phyloP scores from a whole-genome alignment of 2,797 vertebrate genomes.

The Corythornis leucogaster region DNA sequence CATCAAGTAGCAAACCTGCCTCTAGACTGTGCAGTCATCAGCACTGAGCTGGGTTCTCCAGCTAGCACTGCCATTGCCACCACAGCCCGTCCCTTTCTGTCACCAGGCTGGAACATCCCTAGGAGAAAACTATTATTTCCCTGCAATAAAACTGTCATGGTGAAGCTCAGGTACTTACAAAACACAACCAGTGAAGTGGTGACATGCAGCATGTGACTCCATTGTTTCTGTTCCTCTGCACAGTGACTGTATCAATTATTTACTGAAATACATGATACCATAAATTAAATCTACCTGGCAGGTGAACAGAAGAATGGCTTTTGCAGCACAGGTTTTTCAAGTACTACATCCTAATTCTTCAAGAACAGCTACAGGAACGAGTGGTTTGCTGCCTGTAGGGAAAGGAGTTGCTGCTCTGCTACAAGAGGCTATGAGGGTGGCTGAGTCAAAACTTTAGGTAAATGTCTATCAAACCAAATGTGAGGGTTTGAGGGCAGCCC shows the following conservation, averaged over 20 bases:
- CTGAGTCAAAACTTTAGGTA: neutral
- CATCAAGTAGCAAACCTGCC: neutral
- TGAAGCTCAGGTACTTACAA: neutral
- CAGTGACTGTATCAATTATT: conserved; percentile 41
- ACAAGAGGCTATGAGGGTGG: neutral
- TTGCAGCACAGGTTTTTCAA: neutral
- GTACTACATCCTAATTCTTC: neutral
- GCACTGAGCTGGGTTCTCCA: neutral
- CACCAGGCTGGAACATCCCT: neutral
- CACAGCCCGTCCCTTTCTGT: neutral
- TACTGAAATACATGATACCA: neutral
- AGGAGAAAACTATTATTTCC: neutral
- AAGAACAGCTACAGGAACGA: neutral
- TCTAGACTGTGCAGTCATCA: neutral
- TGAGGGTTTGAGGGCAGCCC: neutral
- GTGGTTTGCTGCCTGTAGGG: neutral
- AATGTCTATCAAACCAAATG: neutral
- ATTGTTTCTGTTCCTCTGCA: conserved; percentile 35
- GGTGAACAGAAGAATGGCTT: neutral
- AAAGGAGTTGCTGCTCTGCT: neutral
- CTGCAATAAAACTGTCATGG: conserved; percentile 4
- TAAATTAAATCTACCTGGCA: conserved; percentile 17
- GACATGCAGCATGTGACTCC: neutral
- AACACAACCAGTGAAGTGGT: conserved; percentile 14
- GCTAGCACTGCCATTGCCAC: too few relatives aligned